Evolutionary conservation across 1,140 invertebrate species (phyloP).

Genomic region (Drosophila arizonae): DNA sequence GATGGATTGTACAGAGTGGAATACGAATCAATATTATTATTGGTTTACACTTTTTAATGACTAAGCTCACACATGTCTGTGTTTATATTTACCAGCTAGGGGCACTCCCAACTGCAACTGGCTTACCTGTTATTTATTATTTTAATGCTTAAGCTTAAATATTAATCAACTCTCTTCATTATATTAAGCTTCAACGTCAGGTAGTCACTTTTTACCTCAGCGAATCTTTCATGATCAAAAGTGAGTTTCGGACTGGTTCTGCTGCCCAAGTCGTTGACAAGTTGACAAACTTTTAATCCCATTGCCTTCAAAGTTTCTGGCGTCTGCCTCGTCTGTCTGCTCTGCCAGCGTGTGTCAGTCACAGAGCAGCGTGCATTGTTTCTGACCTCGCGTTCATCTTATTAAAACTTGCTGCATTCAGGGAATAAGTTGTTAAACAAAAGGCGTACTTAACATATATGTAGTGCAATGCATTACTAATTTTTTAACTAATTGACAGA

Average conservation of each 20-base stretch:
- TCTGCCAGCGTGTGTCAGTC: slow-evolving; percentile 10
- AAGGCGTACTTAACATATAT: slow-evolving; percentile 29
- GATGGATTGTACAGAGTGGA: no score
- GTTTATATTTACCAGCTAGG: no score
- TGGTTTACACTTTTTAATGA: no score
- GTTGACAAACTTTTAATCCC: slow-evolving; percentile 78
- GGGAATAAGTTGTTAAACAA: slow-evolving; percentile 49
- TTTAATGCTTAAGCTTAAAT: no score
- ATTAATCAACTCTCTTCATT: no score
- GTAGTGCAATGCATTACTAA: not conserved
- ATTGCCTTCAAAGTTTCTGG: slow-evolving; percentile 70
- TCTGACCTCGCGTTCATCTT: slow-evolving; percentile 9
- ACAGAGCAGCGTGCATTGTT: slow-evolving; percentile 8
- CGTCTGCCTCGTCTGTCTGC: slow-evolving; percentile 15
- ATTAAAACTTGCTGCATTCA: slow-evolving; percentile 54
- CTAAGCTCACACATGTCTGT: no score
- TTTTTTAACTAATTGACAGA: not conserved
- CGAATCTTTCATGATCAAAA: slow-evolving; percentile 1
- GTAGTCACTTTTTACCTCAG: slow-evolving; percentile 47
- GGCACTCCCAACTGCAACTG: no score
- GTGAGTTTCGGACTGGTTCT: not conserved
- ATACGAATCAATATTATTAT: no score
- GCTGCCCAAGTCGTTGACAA: slow-evolving; percentile 66
- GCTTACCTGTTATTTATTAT: no score
- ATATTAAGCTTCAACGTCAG: no score